phyloP scores from a whole-genome alignment of 2,888 invertebrate genomes.

The Perithous albicinctus region DNA sequence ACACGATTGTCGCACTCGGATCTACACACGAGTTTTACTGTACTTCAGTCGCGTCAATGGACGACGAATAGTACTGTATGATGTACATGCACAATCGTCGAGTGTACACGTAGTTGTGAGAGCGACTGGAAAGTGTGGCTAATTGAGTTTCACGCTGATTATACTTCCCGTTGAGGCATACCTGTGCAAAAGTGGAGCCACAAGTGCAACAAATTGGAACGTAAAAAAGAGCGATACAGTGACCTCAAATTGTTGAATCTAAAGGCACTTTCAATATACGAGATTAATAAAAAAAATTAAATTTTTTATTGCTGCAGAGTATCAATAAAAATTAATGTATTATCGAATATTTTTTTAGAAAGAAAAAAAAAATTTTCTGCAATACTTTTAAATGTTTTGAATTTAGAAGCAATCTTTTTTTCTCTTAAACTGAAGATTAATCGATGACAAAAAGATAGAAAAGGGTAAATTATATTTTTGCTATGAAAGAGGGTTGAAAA shows the following conservation, averaged over 20 bases:
- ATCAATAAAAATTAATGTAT: too few relatives aligned
- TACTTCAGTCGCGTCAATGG: constrained; percentile 35
- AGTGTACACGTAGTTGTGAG: constrained; percentile 1
- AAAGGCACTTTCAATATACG: not conserved
- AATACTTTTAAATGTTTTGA: too few relatives aligned
- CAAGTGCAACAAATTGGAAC: constrained; percentile 20
- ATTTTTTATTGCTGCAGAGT: too few relatives aligned
- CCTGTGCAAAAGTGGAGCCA: constrained; percentile 28
- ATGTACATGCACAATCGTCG: constrained; percentile 26
- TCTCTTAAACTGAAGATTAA: not conserved
- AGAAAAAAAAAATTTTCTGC: too few relatives aligned
- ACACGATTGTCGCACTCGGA: constrained; percentile 53
- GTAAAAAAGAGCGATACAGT: constrained; percentile 18
- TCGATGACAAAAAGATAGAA: not conserved
- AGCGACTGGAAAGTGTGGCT: constrained; percentile 58
- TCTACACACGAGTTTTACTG: not conserved
- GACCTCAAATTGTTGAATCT: constrained; percentile 12
- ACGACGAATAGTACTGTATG: constrained; percentile 16
- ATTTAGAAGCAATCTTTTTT: too few relatives aligned
- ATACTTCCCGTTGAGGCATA: constrained; percentile 25
- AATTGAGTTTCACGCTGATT: constrained; percentile 57
- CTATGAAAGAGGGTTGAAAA: not conserved
- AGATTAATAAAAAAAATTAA: too few relatives aligned
- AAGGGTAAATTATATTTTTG: not conserved
- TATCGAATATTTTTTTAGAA: too few relatives aligned